A percentile compares a stretch with the other conserved stretches of the same genome.
Conservation (phyloP, 2,888 invertebrate species). For the Drosophila putrida region DNA sequence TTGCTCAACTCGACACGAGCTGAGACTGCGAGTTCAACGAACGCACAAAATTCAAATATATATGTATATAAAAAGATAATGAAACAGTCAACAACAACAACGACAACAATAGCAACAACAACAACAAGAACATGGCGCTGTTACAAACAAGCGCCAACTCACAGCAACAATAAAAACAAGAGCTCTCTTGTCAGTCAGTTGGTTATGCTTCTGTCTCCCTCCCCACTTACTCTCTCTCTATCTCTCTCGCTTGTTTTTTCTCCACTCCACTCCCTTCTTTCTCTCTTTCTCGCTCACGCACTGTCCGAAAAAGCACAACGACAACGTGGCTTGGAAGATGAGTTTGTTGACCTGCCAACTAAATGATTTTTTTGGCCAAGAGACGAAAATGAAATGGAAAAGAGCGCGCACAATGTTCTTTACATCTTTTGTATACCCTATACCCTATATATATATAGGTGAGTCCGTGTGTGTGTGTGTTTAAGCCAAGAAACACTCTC, state of each 20-base stretch:
- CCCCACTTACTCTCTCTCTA: constrained; percentile 9
- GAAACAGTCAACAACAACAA: constrained; percentile 40
- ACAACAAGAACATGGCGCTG: constrained; percentile 62
- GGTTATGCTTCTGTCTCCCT: constrained; percentile 27
- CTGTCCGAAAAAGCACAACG: constrained; percentile 59
- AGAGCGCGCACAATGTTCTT: constrained; percentile 62
- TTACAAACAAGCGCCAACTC: constrained; percentile 67
- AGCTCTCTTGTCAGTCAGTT: constrained; percentile 54
- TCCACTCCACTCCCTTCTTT: not conserved
- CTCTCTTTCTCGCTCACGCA: constrained; percentile 40
- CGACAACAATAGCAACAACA: constrained; percentile 31
- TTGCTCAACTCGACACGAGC: constrained; percentile 56
- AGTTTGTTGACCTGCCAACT: constrained; percentile 74
- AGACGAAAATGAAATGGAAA: constrained; percentile 79
- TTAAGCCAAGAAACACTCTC: constrained; percentile 51
- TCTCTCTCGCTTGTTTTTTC: too few relatives aligned
- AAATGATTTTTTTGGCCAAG: constrained; percentile 56
- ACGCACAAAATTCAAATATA: constrained; percentile 69
- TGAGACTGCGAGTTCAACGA: constrained; percentile 66
- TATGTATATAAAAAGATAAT: constrained; percentile 50
- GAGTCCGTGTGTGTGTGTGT: constrained; percentile 6
- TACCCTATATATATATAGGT: not conserved
- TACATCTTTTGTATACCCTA: constrained; percentile 17
- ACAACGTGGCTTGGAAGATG: constrained; percentile 69
- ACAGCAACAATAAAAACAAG: constrained; percentile 22